Evolutionary conservation across 2,888 invertebrate species (phyloP).

Genomic region (Stramonita haemastoma): DNA sequence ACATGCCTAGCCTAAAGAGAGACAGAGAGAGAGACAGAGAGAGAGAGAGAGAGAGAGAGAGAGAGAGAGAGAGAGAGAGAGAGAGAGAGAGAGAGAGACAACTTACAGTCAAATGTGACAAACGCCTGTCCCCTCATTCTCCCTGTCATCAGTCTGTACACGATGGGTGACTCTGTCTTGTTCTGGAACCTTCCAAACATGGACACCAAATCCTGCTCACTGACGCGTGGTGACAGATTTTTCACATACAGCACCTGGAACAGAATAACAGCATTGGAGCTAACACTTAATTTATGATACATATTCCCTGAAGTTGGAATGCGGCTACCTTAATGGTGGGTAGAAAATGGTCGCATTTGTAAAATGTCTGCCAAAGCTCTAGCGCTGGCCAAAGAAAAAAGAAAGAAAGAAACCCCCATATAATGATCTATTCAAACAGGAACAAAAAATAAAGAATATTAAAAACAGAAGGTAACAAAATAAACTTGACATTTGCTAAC

Average conservation of each 20-base stretch:
- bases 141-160: slow-evolving; percentile 67
- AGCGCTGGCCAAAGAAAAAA: too few species aligned
- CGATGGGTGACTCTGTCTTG: slow-evolving; percentile 50
- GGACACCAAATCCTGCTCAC: slow-evolving; percentile 67
- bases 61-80: slow-evolving; percentile 40
- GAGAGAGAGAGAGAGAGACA: slow-evolving; percentile 35
- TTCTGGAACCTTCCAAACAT: slow-evolving; percentile 69
- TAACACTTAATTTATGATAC: too few species aligned
- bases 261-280: neutral
- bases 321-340: too few species aligned
- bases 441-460: too few species aligned
- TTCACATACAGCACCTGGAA: slow-evolving; percentile 72
- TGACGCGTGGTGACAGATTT: slow-evolving; percentile 67
- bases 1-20: neutral
- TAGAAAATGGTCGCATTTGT: too few species aligned
- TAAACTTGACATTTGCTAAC: too few species aligned
- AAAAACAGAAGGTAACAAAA: too few species aligned
- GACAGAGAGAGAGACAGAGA: neutral
- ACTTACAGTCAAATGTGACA: slow-evolving; percentile 69
- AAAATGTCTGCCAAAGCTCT: too few species aligned
- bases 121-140: slow-evolving; percentile 75
- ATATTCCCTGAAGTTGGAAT: too few species aligned
- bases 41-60: slow-evolving; percentile 33
- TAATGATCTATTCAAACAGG: too few species aligned
- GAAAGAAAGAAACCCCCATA: too few species aligned